Conservation (phyloP, 2,113 vertebrate species). For the Carlito syrichta region DNA sequence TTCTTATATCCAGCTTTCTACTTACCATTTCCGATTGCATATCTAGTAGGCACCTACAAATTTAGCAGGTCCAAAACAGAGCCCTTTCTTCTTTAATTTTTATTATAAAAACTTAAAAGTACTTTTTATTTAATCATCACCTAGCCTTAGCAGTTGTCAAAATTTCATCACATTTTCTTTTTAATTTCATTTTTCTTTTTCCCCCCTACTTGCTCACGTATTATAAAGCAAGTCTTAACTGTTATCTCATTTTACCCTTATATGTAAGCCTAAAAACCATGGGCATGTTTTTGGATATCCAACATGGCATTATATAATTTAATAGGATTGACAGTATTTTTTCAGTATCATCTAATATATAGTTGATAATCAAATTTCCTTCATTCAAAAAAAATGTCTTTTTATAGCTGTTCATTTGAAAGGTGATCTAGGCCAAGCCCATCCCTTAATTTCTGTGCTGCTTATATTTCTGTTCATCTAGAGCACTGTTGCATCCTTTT, state of each 20-base stretch:
- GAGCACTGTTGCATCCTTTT: too few species aligned
- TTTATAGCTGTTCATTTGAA: background rate
- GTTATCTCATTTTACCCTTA: background rate
- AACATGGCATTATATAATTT: background rate
- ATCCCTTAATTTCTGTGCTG: too few species aligned
- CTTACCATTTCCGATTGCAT: background rate
- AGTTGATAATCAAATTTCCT: background rate
- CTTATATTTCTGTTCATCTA: too few species aligned
- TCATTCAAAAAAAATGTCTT: constrained; percentile 1
- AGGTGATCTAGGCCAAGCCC: too few species aligned
- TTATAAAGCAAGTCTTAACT: background rate
- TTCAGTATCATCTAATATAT: background rate
- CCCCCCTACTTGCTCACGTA: background rate
- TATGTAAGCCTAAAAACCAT: background rate
- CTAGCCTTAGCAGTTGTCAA: background rate
- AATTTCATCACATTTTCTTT: background rate
- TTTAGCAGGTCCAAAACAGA: background rate
- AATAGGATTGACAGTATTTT: background rate
- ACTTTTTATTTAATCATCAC: background rate
- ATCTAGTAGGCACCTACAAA: background rate
- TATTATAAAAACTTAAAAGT: background rate
- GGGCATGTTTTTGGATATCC: background rate
- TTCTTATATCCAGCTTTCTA: background rate
- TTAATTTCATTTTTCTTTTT: background rate
- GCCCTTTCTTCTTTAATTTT: background rate